A percentile compares a stretch with the other conserved stretches of the same genome.
Conservation (phyloP, 2,113 vertebrate genomes). For the Gadus chalcogrammus region DNA sequence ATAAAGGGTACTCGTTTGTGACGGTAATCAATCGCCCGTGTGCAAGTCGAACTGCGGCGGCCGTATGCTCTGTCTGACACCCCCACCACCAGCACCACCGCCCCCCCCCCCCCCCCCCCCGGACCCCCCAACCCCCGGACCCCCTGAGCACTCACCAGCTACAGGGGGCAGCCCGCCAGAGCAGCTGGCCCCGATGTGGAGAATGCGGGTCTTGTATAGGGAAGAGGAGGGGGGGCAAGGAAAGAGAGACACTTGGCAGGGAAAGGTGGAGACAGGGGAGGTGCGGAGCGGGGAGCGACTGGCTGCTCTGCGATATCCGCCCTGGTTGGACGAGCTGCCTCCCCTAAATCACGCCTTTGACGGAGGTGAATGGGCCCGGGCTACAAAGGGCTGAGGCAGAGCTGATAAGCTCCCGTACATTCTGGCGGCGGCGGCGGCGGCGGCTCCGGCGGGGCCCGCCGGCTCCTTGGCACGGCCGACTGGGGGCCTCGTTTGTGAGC, state of each 20-base stretch:
- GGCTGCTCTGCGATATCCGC: too few species aligned
- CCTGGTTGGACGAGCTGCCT: too few species aligned
- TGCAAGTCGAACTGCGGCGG: slow-evolving; percentile 34
- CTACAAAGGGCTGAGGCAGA: slow-evolving; percentile 49
- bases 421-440: slow-evolving; percentile 60
- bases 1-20: neutral
- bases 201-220: slow-evolving; percentile 53
- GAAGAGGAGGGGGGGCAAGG: too few species aligned
- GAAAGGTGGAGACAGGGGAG: slow-evolving; percentile 39
- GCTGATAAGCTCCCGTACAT: slow-evolving; percentile 58
- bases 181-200: slow-evolving; percentile 62
- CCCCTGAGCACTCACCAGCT: slow-evolving; percentile 34
- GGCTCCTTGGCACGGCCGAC: slow-evolving; percentile 1
- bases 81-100: slow-evolving; percentile 14
- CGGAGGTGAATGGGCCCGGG: slow-evolving; percentile 63
- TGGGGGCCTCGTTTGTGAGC: slow-evolving; percentile 12
- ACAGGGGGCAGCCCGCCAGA: slow-evolving; percentile 44
- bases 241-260: slow-evolving; percentile 50
- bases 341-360: slow-evolving; percentile 61
- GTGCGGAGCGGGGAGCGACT: neutral
- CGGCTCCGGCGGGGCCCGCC: slow-evolving; percentile 46
- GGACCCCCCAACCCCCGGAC: neutral
- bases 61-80: slow-evolving; percentile 49
- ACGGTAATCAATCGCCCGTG: slow-evolving; percentile 40
- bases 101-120: too few species aligned